Base-by-base conservation (phyloP, 64 coral and sea anemone species). In the Stichodactyla mertensii region DNA sequence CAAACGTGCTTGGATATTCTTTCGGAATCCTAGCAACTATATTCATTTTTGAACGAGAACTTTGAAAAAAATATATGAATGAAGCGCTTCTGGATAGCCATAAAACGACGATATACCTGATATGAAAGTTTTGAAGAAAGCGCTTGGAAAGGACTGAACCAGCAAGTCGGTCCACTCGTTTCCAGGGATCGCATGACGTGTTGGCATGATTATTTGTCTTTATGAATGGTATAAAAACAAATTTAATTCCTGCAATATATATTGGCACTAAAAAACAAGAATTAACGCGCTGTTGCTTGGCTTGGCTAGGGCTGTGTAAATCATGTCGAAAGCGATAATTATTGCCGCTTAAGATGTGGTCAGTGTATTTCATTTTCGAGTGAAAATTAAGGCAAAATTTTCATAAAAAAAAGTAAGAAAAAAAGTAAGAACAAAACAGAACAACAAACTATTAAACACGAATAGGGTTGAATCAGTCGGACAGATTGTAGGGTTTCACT, bases 11-110 rank as follows among this genome's bases (percentile, higher is more conserved):
- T 53, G 15, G 52, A 81, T 81, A 53, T 81, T 81, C 36, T 53
- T 52, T 81, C 53, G 27, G 52, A 19, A 16, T 54, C 78, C 78
- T 81, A 81, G 78, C 78, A 81, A 81, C 78, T 45, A 45, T 45
- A 74, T 5, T 74, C 12, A 8, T 6, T 74, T 23, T 23, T 70
- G 22, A 74, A 58, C 56, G 56, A 58, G 14, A 6, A 6, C 3
- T 45, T 11, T 58, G 2, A 31, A 74, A 74, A n/a, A 28, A 31
- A 74, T 31, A 31, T 61, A 61, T 61, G 59, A n/a, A 6, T 66
- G 22, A 23, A 6, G 62, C 62, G 18, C 62, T 22, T 66, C 60
- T 23, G 19, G 18, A n/a, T 66, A 1, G 19, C 6, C 62, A n/a
- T 7, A 66, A 45, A 66, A 66, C 6, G 62, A 66, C 62, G 19